These are phyloP conservation scores for Drosophila santomea DNA, from an alignment of 1,140 invertebrate species.

Conservation along the genomic window DNA sequence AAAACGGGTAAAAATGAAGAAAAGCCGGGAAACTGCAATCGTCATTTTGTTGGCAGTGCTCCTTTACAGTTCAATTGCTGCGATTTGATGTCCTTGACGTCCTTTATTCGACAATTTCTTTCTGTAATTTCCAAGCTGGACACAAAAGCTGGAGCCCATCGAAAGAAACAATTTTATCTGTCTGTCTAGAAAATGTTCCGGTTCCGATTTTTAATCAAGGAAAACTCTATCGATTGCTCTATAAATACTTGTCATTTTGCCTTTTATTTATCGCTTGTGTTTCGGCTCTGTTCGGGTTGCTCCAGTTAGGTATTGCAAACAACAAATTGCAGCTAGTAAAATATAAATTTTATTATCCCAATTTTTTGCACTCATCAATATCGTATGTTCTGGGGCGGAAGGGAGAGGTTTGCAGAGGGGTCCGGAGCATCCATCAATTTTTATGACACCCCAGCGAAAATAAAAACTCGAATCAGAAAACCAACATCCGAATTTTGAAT, in stretches of 20 bases:
- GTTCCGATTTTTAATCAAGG: slow-evolving; percentile 45
- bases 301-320: slow-evolving; percentile 30
- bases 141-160: slow-evolving; percentile 22
- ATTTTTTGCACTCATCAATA: slow-evolving; percentile 71
- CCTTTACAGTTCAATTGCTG: slow-evolving; percentile 70
- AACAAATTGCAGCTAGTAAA: slow-evolving; percentile 57
- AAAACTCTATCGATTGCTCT: slow-evolving; percentile 67
- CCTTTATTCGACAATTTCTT: slow-evolving; percentile 26
- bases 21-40: slow-evolving; percentile 56
- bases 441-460: slow-evolving; percentile 74
- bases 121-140: slow-evolving; percentile 25
- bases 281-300: slow-evolving; percentile 7
- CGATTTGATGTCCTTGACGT: slow-evolving; percentile 54
- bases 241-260: slow-evolving; percentile 72
- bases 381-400: slow-evolving; percentile 23
- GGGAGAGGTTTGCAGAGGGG: neutral
- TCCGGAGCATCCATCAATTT: slow-evolving; percentile 72
- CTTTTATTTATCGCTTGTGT: slow-evolving; percentile 42
- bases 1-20: slow-evolving; percentile 26
- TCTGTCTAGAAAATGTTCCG: slow-evolving; percentile 15
- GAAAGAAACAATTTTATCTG: slow-evolving; percentile 15
- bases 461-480: slow-evolving; percentile 56
- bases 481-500: slow-evolving; percentile 57
- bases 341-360: slow-evolving; percentile 73
- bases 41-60: slow-evolving; percentile 77